phyloP scores from a whole-genome alignment of 2,888 invertebrate species.

The Scaptodrosophila latifasciaeformis region DNA sequence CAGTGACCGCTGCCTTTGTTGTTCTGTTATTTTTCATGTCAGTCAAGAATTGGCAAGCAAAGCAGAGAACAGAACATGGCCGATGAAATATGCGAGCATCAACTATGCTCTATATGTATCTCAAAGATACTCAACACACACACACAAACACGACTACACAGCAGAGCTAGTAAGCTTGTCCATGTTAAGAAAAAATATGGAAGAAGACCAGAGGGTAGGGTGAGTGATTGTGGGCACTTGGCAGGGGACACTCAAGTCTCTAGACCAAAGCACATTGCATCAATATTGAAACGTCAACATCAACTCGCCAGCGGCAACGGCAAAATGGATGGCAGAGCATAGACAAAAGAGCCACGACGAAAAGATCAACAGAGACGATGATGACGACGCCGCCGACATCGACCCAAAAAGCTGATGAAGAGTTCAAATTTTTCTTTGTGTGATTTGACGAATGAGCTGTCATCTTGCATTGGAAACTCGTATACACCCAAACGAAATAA shows the following conservation, averaged over 20 bases:
- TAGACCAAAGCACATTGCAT: slow-evolving; percentile 63
- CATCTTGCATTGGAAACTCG: slow-evolving; percentile 64
- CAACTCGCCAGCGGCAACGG: slow-evolving; percentile 64
- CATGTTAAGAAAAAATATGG: neutral
- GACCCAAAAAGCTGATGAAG: slow-evolving; percentile 68
- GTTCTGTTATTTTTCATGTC: slow-evolving; percentile 69
- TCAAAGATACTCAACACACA: neutral
- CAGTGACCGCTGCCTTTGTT: slow-evolving; percentile 57
- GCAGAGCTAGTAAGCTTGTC: no score
- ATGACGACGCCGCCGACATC: slow-evolving; percentile 24
- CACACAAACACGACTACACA: neutral
- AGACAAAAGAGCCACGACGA: slow-evolving; percentile 37
- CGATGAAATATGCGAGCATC: slow-evolving; percentile 54
- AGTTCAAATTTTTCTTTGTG: slow-evolving; percentile 71
- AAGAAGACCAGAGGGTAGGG: neutral
- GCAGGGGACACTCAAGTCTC: slow-evolving; percentile 25
- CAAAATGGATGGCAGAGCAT: slow-evolving; percentile 43
- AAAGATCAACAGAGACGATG: neutral
- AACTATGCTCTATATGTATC: slow-evolving; percentile 1
- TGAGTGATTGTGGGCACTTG: slow-evolving; percentile 21
- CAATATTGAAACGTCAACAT: slow-evolving; percentile 70
- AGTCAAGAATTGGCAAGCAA: slow-evolving; percentile 62
- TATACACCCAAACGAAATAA: slow-evolving; percentile 15
- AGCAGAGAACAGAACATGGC: slow-evolving; percentile 51
- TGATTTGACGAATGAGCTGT: slow-evolving; percentile 71